Evolutionary conservation across 2,113 vertebrate genomes (phyloP).

Genomic region (Gymnocephalus cernua): DNA sequence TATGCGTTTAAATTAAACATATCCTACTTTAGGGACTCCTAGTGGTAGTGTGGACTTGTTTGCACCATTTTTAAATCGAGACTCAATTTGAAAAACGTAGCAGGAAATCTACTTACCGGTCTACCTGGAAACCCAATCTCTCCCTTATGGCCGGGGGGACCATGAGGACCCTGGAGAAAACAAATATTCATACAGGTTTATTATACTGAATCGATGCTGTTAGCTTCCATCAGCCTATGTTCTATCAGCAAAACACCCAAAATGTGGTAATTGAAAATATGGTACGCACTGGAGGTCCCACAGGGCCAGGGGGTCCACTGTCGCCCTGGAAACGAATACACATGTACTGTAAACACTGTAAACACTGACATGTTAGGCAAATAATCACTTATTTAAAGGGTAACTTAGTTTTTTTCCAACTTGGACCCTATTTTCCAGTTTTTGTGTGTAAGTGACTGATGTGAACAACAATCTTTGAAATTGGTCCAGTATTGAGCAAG

Average conservation of each 20-base stretch:
- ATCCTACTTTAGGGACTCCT: not conserved
- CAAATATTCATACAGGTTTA: not conserved
- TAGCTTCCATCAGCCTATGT: not conserved
- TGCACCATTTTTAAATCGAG: not conserved
- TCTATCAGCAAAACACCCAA: not conserved
- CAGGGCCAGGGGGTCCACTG: slow-evolving; percentile 73
- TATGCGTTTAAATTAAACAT: not conserved
- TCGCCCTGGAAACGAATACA: slow-evolving; percentile 73
- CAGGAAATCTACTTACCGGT: slow-evolving; percentile 85
- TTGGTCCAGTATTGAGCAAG: too few species aligned
- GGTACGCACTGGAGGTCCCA: slow-evolving; percentile 77
- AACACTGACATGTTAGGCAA: not conserved
- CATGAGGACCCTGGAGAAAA: slow-evolving; percentile 85
- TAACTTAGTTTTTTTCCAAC: too few species aligned
- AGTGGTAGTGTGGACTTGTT: not conserved
- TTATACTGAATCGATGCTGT: not conserved
- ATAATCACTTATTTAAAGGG: not conserved
- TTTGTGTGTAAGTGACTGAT: too few species aligned
- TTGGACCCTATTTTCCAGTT: too few species aligned
- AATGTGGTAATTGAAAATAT: not conserved
- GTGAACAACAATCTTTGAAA: too few species aligned
- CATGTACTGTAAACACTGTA: not conserved
- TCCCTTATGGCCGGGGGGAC: slow-evolving; percentile 89
- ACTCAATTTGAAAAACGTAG: not conserved
- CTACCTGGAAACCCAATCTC: slow-evolving; percentile 96